Conservation (phyloP, 2,797 vertebrate genomes). For the Argyrosomus regius region DNA sequence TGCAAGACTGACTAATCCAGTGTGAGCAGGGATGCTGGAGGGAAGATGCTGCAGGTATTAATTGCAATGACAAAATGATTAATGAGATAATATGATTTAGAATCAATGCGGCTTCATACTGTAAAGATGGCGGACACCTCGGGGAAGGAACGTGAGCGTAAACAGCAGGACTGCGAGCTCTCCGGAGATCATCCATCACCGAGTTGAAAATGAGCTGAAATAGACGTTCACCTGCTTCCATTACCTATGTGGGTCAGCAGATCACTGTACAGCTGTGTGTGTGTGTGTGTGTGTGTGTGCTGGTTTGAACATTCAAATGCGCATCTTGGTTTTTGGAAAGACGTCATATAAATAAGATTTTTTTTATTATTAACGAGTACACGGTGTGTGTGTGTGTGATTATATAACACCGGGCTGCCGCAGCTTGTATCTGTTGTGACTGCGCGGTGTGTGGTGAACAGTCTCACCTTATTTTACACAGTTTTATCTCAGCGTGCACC, state of each 20-base stretch:
- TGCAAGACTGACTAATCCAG: neutral
- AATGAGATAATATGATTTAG: neutral
- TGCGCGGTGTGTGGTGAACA: neutral
- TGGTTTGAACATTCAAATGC: neutral
- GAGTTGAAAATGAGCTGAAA: conserved; percentile 34
- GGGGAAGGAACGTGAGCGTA: neutral
- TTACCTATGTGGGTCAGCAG: conserved; percentile 58
- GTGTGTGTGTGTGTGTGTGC: neutral
- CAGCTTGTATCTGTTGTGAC: neutral
- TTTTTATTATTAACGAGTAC: neutral
- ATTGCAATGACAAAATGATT: neutral
- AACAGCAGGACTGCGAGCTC: conserved; percentile 15
- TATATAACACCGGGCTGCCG: neutral
- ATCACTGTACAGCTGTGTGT: neutral
- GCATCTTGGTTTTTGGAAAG: neutral
- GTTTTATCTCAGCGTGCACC: too few relatives aligned
- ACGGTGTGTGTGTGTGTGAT: neutral
- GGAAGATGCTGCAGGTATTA: neutral
- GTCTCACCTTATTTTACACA: too few relatives aligned
- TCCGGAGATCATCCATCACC: conserved; percentile 18
- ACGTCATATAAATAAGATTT: neutral
- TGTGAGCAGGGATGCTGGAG: neutral
- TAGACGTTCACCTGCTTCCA: conserved; percentile 48
- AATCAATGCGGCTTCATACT: neutral
- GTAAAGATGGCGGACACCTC: neutral